Conservation (phyloP, 2,888 invertebrate species). For the Andrena haemorrhoa region DNA sequence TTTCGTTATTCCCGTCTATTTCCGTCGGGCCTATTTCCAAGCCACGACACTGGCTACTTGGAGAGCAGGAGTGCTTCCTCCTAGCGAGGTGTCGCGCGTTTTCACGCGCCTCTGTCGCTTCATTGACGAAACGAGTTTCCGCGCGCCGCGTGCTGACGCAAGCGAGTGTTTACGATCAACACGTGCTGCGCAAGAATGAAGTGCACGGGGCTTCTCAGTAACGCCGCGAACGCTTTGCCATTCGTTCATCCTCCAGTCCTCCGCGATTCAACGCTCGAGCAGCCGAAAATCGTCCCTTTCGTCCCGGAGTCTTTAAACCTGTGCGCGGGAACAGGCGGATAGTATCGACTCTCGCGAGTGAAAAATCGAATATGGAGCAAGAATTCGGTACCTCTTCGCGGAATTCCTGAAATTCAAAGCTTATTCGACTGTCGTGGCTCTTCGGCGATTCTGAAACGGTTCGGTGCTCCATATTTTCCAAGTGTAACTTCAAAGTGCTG, state of each 20-base stretch:
- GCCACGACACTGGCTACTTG: neutral
- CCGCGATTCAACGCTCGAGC: neutral
- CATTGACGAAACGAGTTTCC: constrained; percentile 63
- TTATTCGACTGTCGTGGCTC: too few relatives aligned
- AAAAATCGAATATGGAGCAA: neutral
- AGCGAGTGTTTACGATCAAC: constrained; percentile 63
- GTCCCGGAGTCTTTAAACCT: too few relatives aligned
- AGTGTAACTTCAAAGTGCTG: too few relatives aligned
- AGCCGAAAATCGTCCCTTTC: neutral
- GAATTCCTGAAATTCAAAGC: too few relatives aligned
- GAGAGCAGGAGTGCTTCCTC: neutral
- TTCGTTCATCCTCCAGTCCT: constrained; percentile 28
- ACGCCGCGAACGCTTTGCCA: constrained; percentile 41
- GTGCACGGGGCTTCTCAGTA: constrained; percentile 38
- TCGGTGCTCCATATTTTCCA: neutral
- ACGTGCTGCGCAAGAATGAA: constrained; percentile 57
- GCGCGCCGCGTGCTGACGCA: constrained; percentile 51
- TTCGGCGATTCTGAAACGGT: too few relatives aligned
- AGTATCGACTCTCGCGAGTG: neutral
- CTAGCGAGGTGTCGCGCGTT: neutral
- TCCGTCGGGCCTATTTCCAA: neutral
- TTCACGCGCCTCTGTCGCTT: constrained; percentile 11
- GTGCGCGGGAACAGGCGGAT: too few relatives aligned
- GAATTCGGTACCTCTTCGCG: neutral
- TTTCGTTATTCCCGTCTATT: constrained; percentile 10